Evolutionary conservation across 2,113 vertebrate species (phyloP).

Genomic region (Alosa alosa): DNA sequence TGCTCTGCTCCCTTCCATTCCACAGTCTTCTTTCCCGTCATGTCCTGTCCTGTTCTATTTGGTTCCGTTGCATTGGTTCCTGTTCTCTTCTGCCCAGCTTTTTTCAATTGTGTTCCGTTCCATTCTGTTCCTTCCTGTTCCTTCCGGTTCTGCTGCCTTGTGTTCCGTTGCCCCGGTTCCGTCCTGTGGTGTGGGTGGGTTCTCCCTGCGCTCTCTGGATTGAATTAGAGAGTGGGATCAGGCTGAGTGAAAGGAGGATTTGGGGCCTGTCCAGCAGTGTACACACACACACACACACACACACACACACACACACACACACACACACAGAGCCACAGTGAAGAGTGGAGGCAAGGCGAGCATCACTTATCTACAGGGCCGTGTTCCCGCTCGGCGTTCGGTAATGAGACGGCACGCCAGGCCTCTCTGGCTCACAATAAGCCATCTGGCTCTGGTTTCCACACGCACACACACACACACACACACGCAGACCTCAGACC

Average conservation of each 20-base stretch:
- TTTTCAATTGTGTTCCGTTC: too few species aligned
- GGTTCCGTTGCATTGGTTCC: too few species aligned
- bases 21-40: too few species aligned
- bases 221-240: slow-evolving; percentile 67
- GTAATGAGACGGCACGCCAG: slow-evolving; percentile 64
- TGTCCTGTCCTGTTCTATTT: too few species aligned
- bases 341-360: neutral
- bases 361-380: slow-evolving; percentile 16
- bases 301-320: neutral
- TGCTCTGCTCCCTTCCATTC: too few species aligned
- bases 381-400: slow-evolving; percentile 7
- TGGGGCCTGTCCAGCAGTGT: slow-evolving; percentile 58
- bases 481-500: neutral
- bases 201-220: slow-evolving; percentile 61
- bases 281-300: slow-evolving; percentile 26
- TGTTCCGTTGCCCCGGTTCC: slow-evolving; percentile 45
- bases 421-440: slow-evolving; percentile 55
- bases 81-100: too few species aligned
- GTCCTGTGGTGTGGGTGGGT: slow-evolving; percentile 54
- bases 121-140: too few species aligned
- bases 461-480: slow-evolving; percentile 10
- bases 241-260: slow-evolving; percentile 68
- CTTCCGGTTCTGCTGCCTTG: too few species aligned
- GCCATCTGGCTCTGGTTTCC: slow-evolving; percentile 77
- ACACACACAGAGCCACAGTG: neutral